These are phyloP conservation scores for Microcaecilia unicolor DNA, from an alignment of 2,797 vertebrate genomes.

Conservation along the genomic window DNA sequence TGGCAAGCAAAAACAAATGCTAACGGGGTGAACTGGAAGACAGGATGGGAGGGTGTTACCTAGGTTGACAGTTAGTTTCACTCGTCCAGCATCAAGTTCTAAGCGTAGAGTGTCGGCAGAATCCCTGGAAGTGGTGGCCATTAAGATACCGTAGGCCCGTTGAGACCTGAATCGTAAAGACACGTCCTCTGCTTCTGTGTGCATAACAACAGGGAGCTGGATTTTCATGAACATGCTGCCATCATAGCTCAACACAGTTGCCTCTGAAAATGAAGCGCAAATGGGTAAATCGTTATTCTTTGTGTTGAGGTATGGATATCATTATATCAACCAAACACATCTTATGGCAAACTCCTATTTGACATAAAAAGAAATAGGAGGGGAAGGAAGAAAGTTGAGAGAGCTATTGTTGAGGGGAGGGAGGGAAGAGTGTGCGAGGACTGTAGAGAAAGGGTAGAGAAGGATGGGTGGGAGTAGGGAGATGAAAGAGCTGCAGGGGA, in stretches of 20 bases:
- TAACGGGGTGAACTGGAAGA: slow-evolving; percentile 36
- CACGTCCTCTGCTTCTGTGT: slow-evolving; percentile 93
- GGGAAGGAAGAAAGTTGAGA: background rate
- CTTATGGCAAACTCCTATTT: no score
- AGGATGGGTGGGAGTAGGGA: no score
- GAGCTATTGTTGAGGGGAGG: no score
- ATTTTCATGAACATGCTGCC: slow-evolving; percentile 99
- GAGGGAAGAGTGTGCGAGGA: background rate
- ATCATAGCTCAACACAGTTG: slow-evolving; percentile 90
- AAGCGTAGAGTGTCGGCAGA: slow-evolving; percentile 88
- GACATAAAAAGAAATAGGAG: background rate
- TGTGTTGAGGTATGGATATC: no score
- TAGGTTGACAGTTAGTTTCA: slow-evolving; percentile 95
- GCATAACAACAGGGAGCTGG: slow-evolving; percentile 92
- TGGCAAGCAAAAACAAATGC: slow-evolving; percentile 55
- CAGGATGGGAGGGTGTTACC: slow-evolving; percentile 67
- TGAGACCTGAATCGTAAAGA: slow-evolving; percentile 92
- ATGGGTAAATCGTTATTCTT: no score
- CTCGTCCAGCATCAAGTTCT: slow-evolving; percentile 86
- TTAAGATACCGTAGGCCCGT: slow-evolving; percentile 87
- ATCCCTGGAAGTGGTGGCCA: slow-evolving; percentile 91
- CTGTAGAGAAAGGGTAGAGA: background rate
- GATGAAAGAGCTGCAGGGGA: no score
- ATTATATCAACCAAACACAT: no score
- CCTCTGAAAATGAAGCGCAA: slow-evolving; percentile 56